Evolutionary conservation across 2,797 vertebrate genomes (phyloP).

Genomic region (Halcyon chelicuti): DNA sequence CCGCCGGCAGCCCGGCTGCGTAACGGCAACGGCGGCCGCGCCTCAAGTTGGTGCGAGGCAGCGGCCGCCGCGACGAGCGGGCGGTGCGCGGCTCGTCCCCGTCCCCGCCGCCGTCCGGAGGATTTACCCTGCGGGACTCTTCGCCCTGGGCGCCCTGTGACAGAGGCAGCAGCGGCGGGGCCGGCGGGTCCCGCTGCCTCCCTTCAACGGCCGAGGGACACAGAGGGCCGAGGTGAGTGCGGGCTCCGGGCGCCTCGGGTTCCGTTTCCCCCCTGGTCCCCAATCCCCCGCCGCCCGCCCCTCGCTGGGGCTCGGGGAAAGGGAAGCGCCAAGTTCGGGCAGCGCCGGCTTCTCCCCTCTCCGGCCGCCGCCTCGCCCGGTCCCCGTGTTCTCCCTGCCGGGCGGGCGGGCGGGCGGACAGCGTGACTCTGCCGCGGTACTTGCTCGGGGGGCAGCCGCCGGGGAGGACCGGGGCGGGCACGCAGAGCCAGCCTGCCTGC

Average conservation of each 20-base stretch:
- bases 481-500: fast-evolving
- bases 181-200: not conserved
- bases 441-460: no score
- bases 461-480: not conserved
- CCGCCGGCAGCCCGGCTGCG: not conserved
- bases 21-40: conserved; percentile 5
- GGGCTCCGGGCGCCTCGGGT: not conserved
- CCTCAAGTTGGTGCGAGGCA: conserved; percentile 1
- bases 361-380: not conserved
- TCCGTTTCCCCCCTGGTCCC: not conserved
- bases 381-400: not conserved
- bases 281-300: not conserved
- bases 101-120: not conserved
- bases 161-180: not conserved
- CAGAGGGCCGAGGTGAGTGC: conserved; percentile 42
- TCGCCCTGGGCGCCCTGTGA: not conserved
- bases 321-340: not conserved
- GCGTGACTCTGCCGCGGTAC: not conserved
- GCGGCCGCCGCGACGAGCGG: not conserved
- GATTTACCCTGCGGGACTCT: not conserved
- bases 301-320: not conserved
- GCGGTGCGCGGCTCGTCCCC: not conserved
- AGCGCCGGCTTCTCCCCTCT: not conserved
- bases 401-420: not conserved
- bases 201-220: not conserved